Conservation (phyloP, 1,140 invertebrate genomes). For the Melitaea cinxia region DNA sequence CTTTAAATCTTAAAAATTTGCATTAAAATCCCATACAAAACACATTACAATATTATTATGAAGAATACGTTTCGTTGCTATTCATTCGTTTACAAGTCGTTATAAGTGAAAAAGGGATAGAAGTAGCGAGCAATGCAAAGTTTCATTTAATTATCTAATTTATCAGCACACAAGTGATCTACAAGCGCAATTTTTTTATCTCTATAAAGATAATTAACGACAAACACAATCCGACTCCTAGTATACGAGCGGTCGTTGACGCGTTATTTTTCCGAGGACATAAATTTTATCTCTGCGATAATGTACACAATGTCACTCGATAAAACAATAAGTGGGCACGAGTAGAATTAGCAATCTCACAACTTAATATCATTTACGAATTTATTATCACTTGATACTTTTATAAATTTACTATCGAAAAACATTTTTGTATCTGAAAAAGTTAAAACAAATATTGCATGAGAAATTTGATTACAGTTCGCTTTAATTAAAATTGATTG, state of each 20-base stretch:
- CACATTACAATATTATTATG: not conserved
- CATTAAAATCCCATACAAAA: not conserved
- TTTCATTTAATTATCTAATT: not conserved
- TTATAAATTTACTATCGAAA: not conserved
- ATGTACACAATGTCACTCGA: conserved; percentile 40
- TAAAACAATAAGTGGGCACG: conserved; percentile 18
- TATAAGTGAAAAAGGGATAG: not conserved
- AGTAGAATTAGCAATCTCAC: conserved; percentile 3
- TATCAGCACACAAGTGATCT: not conserved
- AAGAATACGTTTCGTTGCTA: not conserved
- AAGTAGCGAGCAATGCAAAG: not conserved
- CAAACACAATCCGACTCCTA: conserved; percentile 8
- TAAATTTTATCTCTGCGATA: conserved; percentile 43
- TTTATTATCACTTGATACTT: too few species aligned
- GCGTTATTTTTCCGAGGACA: conserved; percentile 42
- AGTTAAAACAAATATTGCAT: not conserved
- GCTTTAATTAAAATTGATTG: not conserved
- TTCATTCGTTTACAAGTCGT: not conserved
- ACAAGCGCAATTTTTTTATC: conserved; percentile 36
- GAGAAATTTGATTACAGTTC: not conserved
- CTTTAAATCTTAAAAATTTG: not conserved
- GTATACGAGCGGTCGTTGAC: conserved; percentile 50
- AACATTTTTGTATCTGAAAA: not conserved
- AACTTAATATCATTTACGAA: not conserved
- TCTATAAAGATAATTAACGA: conserved; percentile 35